phyloP scores from a whole-genome alignment of 1,140 invertebrate species.

The Papilio polytes region DNA sequence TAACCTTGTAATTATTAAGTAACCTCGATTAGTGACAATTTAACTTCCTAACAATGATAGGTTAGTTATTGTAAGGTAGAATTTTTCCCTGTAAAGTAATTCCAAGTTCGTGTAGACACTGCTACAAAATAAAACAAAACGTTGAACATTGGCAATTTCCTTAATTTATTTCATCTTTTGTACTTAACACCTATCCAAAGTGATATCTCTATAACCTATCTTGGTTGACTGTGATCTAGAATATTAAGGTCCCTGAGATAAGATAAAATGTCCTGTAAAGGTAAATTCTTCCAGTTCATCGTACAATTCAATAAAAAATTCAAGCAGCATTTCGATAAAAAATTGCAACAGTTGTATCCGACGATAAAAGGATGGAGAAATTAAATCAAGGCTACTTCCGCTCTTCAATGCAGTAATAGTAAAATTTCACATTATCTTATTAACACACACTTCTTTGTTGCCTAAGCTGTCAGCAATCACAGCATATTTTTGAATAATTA shows the following conservation, averaged over 20 bases:
- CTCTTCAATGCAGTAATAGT: background rate
- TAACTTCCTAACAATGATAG: conserved; percentile 24
- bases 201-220: background rate
- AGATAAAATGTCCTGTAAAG: background rate
- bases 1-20: conserved; percentile 31
- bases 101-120: background rate
- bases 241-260: background rate
- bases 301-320: background rate
- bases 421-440: background rate
- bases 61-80: too few relatives aligned
- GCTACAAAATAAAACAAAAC: background rate
- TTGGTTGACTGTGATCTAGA: background rate
- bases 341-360: background rate
- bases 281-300: background rate
- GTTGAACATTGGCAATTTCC: too few relatives aligned
- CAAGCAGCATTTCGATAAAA: background rate
- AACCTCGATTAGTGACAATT: conserved; percentile 39
- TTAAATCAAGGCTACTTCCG: background rate
- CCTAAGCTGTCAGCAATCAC: too few relatives aligned
- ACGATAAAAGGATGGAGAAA: background rate
- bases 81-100: background rate
- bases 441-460: too few relatives aligned
- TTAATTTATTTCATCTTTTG: too few relatives aligned
- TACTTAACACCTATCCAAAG: too few relatives aligned
- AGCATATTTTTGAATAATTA: too few relatives aligned